Evolutionary conservation across 2,113 vertebrate species (phyloP).

Genomic region (Machaerirhynchus nigripectus): DNA sequence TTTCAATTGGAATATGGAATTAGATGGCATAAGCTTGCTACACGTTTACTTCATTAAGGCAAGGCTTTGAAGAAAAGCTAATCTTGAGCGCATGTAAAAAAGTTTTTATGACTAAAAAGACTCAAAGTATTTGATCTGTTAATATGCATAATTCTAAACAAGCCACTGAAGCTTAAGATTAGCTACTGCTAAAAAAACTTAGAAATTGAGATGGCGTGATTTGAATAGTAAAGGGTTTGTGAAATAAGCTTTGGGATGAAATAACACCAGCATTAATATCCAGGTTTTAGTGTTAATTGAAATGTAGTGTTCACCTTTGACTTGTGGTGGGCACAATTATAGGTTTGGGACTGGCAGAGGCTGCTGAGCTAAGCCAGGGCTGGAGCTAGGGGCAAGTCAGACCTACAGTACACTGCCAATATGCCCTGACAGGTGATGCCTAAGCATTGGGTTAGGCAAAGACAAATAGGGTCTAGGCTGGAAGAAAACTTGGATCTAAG

Average conservation of each 20-base stretch:
- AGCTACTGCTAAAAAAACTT: not conserved
- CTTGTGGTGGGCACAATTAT: not conserved
- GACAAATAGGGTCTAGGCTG: not conserved
- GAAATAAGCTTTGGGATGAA: not conserved
- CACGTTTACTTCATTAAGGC: not conserved
- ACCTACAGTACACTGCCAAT: not conserved
- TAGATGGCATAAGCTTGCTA: not conserved
- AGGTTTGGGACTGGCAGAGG: not conserved
- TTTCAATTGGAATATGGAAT: not conserved
- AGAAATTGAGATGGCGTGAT: not conserved
- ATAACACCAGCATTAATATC: not conserved
- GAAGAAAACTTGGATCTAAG: not conserved
- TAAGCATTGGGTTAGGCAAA: not conserved
- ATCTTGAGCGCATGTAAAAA: not conserved
- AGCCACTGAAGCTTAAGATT: not conserved
- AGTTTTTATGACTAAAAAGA: not conserved
- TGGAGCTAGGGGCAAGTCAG: not conserved
- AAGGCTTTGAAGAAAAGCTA: not conserved
- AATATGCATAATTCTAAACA: not conserved
- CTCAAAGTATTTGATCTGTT: not conserved
- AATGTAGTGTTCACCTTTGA: not conserved
- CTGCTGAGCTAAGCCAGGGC: not conserved
- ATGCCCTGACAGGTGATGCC: not conserved
- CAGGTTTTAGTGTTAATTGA: not conserved
- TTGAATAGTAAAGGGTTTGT: not conserved